These are phyloP conservation scores for Drosophila repletoides DNA, from an alignment of 1,140 invertebrate species.

Conservation along the genomic window DNA sequence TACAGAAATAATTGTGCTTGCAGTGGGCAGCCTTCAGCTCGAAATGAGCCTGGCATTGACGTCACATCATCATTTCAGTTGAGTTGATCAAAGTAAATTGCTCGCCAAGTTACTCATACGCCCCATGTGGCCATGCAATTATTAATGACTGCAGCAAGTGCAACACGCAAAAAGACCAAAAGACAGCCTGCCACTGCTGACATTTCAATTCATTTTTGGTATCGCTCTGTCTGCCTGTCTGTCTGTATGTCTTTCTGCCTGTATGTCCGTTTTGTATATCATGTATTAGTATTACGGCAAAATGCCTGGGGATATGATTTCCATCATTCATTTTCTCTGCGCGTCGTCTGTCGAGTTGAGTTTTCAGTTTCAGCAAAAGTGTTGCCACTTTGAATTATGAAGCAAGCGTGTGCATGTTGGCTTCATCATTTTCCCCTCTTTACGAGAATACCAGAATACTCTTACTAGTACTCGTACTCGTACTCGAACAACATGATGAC, in stretches of 20 bases:
- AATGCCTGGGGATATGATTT: slow-evolving; percentile 69
- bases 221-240: slow-evolving; percentile 38
- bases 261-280: slow-evolving; percentile 63
- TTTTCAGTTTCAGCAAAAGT: slow-evolving; percentile 50
- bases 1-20: slow-evolving; percentile 34
- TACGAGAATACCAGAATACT: background rate
- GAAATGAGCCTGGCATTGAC: slow-evolving; percentile 4
- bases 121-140: slow-evolving; percentile 50
- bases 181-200: slow-evolving; percentile 33
- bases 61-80: slow-evolving; percentile 31
- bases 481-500: slow-evolving; percentile 33
- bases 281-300: slow-evolving; percentile 53
- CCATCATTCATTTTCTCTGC: slow-evolving; percentile 67
- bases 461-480: background rate
- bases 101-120: slow-evolving; percentile 57
- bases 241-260: too few species aligned
- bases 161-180: slow-evolving; percentile 19
- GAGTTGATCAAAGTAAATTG: slow-evolving; percentile 58
- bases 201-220: slow-evolving; percentile 59
- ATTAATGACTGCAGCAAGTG: slow-evolving; percentile 61
- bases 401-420: slow-evolving; percentile 23
- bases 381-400: slow-evolving; percentile 68
- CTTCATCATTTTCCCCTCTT: slow-evolving; percentile 12
- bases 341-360: slow-evolving; percentile 34
- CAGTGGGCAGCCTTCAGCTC: background rate